These are phyloP conservation scores for Rambutsinella grinnellia DNA, from an alignment of 2,888 invertebrate species.

Conservation along the genomic window DNA sequence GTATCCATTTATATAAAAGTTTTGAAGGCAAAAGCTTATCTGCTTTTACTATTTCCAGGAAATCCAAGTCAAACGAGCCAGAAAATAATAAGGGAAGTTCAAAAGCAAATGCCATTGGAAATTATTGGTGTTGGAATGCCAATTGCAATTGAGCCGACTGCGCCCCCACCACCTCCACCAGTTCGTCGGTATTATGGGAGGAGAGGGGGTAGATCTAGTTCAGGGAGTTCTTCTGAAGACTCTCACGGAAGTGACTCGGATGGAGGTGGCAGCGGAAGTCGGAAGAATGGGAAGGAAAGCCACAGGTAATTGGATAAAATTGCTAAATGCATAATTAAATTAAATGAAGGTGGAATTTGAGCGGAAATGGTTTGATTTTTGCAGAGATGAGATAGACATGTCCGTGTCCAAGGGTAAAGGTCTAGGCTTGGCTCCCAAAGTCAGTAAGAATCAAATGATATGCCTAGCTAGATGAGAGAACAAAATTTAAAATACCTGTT, in stretches of 20 bases:
- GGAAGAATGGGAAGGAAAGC: conserved; percentile 19
- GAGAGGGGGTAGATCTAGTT: conserved; percentile 13
- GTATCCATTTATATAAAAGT: not conserved
- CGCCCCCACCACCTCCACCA: conserved; percentile 65
- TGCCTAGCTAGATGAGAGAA: conserved; percentile 1
- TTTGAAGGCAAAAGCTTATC: not conserved
- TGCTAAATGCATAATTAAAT: conserved; percentile 4
- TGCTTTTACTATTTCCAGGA: conserved; percentile 5
- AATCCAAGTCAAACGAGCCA: conserved; percentile 29
- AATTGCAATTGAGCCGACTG: conserved; percentile 7
- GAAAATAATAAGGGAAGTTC: not conserved
- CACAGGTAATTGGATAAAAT: conserved; percentile 10
- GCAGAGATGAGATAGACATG: conserved; percentile 28
- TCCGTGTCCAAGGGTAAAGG: conserved; percentile 59
- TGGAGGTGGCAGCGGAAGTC: conserved; percentile 1
- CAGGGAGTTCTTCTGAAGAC: conserved; percentile 14
- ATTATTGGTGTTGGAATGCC: not conserved
- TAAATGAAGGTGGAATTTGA: not conserved
- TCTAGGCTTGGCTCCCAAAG: conserved; percentile 77
- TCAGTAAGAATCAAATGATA: conserved; percentile 95
- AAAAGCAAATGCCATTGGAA: conserved; percentile 9
- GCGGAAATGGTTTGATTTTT: conserved; percentile 8
- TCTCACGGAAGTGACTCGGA: conserved; percentile 22
- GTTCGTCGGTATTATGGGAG: conserved; percentile 65
- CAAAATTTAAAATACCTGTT: not conserved